Evolutionary conservation across 2,113 vertebrate species (phyloP).

Genomic region (Morone chrysops): DNA sequence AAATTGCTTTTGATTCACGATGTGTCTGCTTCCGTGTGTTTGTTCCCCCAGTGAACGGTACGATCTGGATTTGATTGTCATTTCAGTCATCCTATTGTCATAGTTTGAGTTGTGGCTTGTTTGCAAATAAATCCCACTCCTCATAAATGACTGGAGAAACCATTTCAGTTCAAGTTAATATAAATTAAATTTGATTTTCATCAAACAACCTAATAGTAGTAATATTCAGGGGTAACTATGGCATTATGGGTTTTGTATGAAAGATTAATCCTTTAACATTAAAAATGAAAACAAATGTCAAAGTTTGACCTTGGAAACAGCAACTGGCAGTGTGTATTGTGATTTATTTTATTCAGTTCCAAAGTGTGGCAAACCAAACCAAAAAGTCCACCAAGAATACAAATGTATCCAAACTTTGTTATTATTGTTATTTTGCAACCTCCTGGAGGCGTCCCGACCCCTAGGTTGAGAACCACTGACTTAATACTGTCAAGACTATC

Average conservation of each 20-base stretch:
- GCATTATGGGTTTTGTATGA: background rate
- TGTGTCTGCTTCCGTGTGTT: slow-evolving; percentile 26
- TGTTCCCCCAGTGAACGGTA: slow-evolving; percentile 35
- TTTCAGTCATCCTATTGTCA: slow-evolving; percentile 36
- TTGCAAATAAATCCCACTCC: slow-evolving; percentile 22
- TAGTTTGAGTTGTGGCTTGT: slow-evolving; percentile 17
- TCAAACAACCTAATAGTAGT: background rate
- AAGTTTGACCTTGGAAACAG: background rate
- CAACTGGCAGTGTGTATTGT: background rate
- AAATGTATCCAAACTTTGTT: background rate
- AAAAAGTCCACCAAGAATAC: background rate
- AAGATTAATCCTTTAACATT: background rate
- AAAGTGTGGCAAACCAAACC: background rate
- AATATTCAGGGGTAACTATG: background rate
- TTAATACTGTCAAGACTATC: slow-evolving; percentile 15
- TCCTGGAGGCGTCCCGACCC: background rate
- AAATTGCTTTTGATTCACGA: slow-evolving; percentile 78
- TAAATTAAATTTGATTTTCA: slow-evolving; percentile 25
- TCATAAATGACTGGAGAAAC: slow-evolving; percentile 2
- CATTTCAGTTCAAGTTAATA: slow-evolving; percentile 29
- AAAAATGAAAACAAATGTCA: slow-evolving; percentile 4
- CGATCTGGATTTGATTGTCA: slow-evolving; percentile 28
- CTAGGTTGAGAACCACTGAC: background rate
- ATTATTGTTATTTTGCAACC: background rate
- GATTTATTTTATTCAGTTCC: too few relatives aligned